phyloP scores from a whole-genome alignment of 1,140 invertebrate species.

The Aphelinus atriplicis region DNA sequence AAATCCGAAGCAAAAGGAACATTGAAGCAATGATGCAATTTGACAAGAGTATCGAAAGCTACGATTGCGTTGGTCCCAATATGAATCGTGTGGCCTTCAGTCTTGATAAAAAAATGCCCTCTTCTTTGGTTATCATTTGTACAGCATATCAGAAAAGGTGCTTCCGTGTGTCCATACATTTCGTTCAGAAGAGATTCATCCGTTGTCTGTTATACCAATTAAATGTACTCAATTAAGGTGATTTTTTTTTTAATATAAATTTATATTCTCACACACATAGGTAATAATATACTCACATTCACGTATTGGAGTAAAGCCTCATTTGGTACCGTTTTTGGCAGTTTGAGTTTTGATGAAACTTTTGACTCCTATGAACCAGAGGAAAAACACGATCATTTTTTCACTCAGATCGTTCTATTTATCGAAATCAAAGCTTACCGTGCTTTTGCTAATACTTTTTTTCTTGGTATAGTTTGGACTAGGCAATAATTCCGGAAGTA shows the following conservation, averaged over 20 bases:
- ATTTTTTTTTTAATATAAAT: too few species aligned
- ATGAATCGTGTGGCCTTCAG: conserved; percentile 30
- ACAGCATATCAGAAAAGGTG: conserved; percentile 25
- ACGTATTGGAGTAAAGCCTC: conserved; percentile 35
- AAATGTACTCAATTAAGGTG: too few species aligned
- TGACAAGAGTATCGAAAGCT: conserved; percentile 34
- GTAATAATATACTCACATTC: conserved; percentile 9
- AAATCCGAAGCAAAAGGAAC: conserved; percentile 36
- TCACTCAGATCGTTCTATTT: too few species aligned
- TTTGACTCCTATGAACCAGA: conserved; percentile 5
- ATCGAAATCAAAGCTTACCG: too few species aligned
- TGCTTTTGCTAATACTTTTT: conserved; percentile 1
- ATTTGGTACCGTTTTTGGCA: conserved; percentile 29
- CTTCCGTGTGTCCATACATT: conserved; percentile 10
- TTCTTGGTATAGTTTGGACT: conserved; percentile 42
- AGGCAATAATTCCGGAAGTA: conserved; percentile 39
- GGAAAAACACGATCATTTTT: not conserved
- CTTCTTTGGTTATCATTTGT: conserved; percentile 20
- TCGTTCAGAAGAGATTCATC: conserved; percentile 14
- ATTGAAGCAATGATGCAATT: conserved; percentile 37
- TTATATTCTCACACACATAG: too few species aligned
- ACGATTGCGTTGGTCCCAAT: conserved; percentile 6
- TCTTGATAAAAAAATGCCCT: conserved; percentile 31
- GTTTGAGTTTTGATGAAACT: conserved; percentile 18
- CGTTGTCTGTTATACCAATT: not conserved